Conservation (phyloP, 2,113 vertebrate genomes). For the Sula dactylatra region DNA sequence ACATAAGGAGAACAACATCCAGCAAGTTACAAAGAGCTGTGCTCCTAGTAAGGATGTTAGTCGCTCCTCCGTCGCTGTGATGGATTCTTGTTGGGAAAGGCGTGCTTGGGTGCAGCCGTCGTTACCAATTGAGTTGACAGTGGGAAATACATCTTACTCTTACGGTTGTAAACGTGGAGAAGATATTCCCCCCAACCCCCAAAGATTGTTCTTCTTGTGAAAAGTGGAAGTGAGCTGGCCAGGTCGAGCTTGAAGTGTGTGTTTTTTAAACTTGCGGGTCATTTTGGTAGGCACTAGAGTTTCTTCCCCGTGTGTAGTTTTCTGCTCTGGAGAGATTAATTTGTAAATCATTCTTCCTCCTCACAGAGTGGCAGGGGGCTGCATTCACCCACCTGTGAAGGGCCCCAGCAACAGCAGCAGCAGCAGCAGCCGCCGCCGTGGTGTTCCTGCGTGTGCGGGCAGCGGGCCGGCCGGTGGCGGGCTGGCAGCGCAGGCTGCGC, state of each 20-base stretch:
- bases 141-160: background rate
- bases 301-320: background rate
- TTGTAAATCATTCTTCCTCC: background rate
- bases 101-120: background rate
- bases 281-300: background rate
- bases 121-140: background rate
- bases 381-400: background rate
- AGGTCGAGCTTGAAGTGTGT: background rate
- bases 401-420: background rate
- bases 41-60: background rate
- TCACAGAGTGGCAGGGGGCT: background rate
- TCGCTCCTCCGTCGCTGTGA: background rate
- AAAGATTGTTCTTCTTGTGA: background rate
- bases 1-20: background rate
- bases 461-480: background rate
- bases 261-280: background rate
- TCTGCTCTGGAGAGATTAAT: background rate
- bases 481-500: background rate
- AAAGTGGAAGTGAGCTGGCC: background rate
- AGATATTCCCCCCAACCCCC: no score
- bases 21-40: background rate
- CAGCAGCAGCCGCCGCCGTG: background rate
- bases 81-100: background rate
- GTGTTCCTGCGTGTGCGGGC: background rate
- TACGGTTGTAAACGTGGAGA: background rate